Base-by-base conservation (phyloP, 64 coral and sea anemone genomes). In the Stichodactyla mertensii region DNA sequence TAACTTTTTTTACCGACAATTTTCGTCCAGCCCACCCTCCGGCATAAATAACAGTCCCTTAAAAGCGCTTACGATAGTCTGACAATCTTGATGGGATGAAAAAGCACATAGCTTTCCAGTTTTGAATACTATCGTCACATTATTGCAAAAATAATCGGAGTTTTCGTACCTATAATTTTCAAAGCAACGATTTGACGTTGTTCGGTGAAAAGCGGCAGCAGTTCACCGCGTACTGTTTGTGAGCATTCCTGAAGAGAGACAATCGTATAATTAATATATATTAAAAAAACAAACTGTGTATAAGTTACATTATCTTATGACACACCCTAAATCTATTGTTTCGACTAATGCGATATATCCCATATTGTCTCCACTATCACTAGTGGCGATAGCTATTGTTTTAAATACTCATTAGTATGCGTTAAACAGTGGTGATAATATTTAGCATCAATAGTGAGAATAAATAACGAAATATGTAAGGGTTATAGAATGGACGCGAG, bases 231-330 rank as follows among this genome's bases (percentile, higher is more conserved):
- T 27, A 84, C 82, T 57, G 12, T 55, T 24, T 55, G 22, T 22
- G 82, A 55, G 54, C 82, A 84, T 60, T 84, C 82, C 82, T 84
- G 19, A 4, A 66, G 18, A 66, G 16, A 55, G 26, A 84, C 16
- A 8, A 57, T 27, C 71, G 7, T 11, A 27, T 16, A 36, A 77
- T 24, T 7, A 0, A 77, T n/a, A 11, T 14, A 8, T 20, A 64
- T 20, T 2, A 13, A 13, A 64, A 13, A 64, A 20, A 13, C 61
- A 64, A 64, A 13, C 20, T 16, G 61, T 20, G 20, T 16, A 64
- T 13, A 16, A 64, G 13, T 20, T 13, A 64, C 61, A 20, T 2
- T n/a, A n/a, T n/a, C n/a, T n/a, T n/a, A n/a, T n/a, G n/a, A n/a
- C n/a, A n/a, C n/a, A n/a, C n/a, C n/a, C n/a, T n/a, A n/a, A n/a